Percentiles rank a stretch among this genome's conserved stretches.
Conservation (phyloP, 2,888 invertebrate genomes). For the Nomada goodeniana region DNA sequence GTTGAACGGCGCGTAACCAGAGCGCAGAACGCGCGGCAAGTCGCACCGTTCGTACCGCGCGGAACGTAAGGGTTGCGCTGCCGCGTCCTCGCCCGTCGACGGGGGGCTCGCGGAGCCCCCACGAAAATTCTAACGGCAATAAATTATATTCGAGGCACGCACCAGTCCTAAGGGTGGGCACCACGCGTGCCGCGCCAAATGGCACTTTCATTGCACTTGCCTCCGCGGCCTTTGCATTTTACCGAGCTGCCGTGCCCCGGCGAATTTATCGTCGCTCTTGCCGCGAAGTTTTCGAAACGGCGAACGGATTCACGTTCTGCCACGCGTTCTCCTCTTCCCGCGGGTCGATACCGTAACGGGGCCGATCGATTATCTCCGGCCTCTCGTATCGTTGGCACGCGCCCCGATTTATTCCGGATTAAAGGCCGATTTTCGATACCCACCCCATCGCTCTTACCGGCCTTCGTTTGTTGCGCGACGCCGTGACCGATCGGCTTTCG, state of each 20-base stretch:
- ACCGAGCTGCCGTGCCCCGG: slow-evolving; percentile 22
- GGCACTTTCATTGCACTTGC: slow-evolving; percentile 81
- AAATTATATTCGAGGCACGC: slow-evolving; percentile 81
- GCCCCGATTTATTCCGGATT: slow-evolving; percentile 54
- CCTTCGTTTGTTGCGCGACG: not conserved
- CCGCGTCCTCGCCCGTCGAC: slow-evolving; percentile 38
- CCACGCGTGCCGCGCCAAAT: slow-evolving; percentile 77
- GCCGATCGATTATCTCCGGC: slow-evolving; percentile 20
- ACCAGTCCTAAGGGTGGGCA: slow-evolving; percentile 71
- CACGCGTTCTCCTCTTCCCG: not conserved
- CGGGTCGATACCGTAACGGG: not conserved
- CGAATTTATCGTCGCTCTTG: slow-evolving; percentile 37
- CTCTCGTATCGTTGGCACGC: slow-evolving; percentile 32
- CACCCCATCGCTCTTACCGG: slow-evolving; percentile 14
- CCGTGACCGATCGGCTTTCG: slow-evolving; percentile 37
- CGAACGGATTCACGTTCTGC: not conserved
- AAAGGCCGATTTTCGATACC: slow-evolving; percentile 44
- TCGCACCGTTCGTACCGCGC: slow-evolving; percentile 49
- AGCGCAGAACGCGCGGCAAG: slow-evolving; percentile 18
- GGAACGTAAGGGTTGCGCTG: slow-evolving; percentile 69
- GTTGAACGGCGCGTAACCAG: slow-evolving; percentile 39
- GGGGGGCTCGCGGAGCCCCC: slow-evolving; percentile 61
- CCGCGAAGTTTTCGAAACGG: slow-evolving; percentile 20
- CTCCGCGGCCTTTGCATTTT: slow-evolving; percentile 76
- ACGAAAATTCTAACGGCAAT: slow-evolving; percentile 76